A percentile compares a stretch with the other conserved stretches of the same genome.
phyloP scores from a whole-genome alignment of 2,797 vertebrate species.

The Pantherophis alleghaniensis region DNA sequence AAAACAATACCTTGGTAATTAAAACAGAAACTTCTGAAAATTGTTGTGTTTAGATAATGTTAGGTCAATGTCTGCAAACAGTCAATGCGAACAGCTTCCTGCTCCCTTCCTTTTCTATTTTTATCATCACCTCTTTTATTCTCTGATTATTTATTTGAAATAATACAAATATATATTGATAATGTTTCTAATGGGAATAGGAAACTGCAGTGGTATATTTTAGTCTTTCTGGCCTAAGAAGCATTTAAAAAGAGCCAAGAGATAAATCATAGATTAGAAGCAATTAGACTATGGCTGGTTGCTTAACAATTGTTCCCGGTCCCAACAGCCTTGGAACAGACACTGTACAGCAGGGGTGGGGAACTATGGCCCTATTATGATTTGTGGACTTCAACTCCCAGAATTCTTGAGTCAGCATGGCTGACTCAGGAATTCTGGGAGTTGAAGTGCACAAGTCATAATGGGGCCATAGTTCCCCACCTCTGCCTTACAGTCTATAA shows the following conservation, averaged over 20 bases:
- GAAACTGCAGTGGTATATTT: background rate
- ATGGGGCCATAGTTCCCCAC: too few relatives aligned
- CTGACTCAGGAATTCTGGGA: too few relatives aligned
- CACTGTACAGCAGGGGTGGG: background rate
- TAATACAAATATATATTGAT: background rate
- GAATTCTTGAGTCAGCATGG: too few relatives aligned
- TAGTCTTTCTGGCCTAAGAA: background rate
- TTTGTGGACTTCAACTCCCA: too few relatives aligned
- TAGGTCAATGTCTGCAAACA: background rate
- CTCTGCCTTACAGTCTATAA: background rate
- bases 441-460: too few relatives aligned
- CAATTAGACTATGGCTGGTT: background rate
- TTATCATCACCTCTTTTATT: background rate
- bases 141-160: background rate
- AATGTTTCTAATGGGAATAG: background rate
- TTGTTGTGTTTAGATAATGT: background rate
- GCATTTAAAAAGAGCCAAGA: background rate
- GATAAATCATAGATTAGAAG: constrained; percentile 4
- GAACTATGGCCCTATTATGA: too few relatives aligned
- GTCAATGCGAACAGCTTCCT: background rate
- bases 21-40: background rate
- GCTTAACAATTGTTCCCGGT: background rate
- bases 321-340: background rate
- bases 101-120: background rate
- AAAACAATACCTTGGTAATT: background rate